Evolutionary conservation across 2,113 vertebrate species (phyloP).

Genomic region (Cranoglanis bouderius): DNA sequence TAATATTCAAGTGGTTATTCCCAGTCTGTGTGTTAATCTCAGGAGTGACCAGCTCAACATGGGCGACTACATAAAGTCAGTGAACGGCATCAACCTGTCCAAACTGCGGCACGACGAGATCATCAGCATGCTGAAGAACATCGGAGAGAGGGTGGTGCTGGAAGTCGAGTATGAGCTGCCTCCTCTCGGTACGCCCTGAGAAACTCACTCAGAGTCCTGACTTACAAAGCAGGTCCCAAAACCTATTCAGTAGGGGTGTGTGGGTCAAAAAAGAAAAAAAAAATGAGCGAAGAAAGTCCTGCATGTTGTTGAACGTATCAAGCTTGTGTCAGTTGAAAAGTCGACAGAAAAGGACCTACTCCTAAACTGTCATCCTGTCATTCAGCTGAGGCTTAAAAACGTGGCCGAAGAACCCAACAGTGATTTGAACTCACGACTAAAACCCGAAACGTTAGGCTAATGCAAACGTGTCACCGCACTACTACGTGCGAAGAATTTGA

Average conservation of each 20-base stretch:
- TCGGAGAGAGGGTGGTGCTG: conserved; percentile 92
- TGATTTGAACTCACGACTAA: not conserved
- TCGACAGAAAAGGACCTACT: not conserved
- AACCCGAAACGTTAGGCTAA: not conserved
- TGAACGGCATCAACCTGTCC: conserved; percentile 94
- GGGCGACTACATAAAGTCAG: conserved; percentile 94
- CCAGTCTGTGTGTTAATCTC: conserved; percentile 10
- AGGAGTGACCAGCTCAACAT: conserved; percentile 95
- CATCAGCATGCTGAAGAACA: conserved; percentile 93
- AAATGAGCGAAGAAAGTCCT: not conserved
- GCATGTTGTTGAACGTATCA: not conserved
- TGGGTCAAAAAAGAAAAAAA: not conserved
- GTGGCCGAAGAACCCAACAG: not conserved
- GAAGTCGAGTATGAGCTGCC: conserved; percentile 97
- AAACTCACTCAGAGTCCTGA: not conserved
- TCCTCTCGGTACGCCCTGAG: conserved; percentile 75
- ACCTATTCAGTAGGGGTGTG: not conserved
- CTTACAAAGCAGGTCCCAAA: not conserved
- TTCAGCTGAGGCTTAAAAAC: not conserved
- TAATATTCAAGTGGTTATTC: not conserved
- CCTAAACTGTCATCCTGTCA: too few species aligned
- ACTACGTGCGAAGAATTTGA: not conserved
- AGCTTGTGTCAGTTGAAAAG: not conserved
- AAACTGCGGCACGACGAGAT: conserved; percentile 94
- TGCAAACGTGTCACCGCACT: too few species aligned